Conservation (phyloP, 2,888 invertebrate species). For the Patella ulyssiponensis region DNA sequence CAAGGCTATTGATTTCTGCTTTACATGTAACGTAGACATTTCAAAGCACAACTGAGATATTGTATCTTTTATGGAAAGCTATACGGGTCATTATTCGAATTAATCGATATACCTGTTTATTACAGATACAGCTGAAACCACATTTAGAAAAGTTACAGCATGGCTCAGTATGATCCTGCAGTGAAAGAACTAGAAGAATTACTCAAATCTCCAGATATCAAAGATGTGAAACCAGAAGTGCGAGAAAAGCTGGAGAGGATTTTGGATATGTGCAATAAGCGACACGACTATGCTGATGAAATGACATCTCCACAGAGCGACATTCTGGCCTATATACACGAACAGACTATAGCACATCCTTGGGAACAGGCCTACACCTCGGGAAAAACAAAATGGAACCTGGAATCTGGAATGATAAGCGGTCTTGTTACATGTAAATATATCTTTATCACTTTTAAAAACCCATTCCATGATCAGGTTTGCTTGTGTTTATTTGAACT, state of each 20-base stretch:
- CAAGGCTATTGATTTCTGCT: no score
- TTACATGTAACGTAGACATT: no score
- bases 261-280: neutral
- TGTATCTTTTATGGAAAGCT: no score
- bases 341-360: neutral
- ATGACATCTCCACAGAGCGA: neutral
- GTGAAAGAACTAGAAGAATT: neutral
- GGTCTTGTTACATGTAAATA: neutral
- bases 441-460: neutral
- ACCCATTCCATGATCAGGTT: no score
- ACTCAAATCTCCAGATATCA: neutral
- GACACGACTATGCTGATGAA: neutral
- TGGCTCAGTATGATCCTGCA: conserved; percentile 3
- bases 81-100: no score
- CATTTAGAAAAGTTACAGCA: no score
- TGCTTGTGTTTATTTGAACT: no score
- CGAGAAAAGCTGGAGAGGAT: neutral
- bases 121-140: no score
- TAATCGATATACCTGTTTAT: no score
- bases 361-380: neutral
- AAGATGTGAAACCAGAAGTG: neutral
- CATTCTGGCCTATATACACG: neutral
- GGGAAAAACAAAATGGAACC: neutral
- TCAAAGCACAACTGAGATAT: no score
- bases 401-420: neutral